Base-by-base conservation (phyloP, 2,888 invertebrate species). In the Allophyes oxyacanthae region DNA sequence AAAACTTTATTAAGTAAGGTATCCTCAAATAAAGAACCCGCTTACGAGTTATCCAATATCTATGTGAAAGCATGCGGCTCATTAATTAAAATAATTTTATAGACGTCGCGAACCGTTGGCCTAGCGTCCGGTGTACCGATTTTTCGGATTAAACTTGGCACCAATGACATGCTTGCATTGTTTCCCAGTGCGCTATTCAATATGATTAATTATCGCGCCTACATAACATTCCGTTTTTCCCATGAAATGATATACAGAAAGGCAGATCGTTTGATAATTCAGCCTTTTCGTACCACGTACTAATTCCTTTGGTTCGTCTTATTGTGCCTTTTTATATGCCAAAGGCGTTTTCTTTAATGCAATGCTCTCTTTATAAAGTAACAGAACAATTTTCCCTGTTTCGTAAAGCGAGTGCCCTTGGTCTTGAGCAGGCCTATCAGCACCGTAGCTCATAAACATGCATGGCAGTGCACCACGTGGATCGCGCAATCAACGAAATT, bases 401-500 rank as follows among this genome's bases (percentile, higher is more conserved):
- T 63, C 52, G 45, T 60, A 53, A 58, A n/a, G 4, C 34, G 10
- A 15, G 30, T 28, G 61, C 28, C 59, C 64, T 65, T 72, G 68
- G 49, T 62, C 44, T 60, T 46, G 44, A 49, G 55, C 49, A 45
- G 46, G 25, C 56, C 45, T 55, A 57, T 54, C 55, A 61, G 64
- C 33, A 33, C 54, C 51, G 54, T 64, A 63, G 62, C 74, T 78
- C 70, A 82, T 84, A 79, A 65, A 64, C 77, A 85, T 85, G 81
- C 82, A 70, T 46, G 53, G 54, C 66, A 15, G 51, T 40, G 40
- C 70, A 43, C 54, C 48, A 55, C 53, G 60, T 58, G 64, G 66
- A 78, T 78, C 64, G 73, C 78, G 86, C 83, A 87, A 86, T 80
- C 76, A 74, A 76, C 78, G 63, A 79, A 85, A 86, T 82, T 81